phyloP scores from a whole-genome alignment of 2,888 invertebrate genomes.

The Conchocele bisecta region DNA sequence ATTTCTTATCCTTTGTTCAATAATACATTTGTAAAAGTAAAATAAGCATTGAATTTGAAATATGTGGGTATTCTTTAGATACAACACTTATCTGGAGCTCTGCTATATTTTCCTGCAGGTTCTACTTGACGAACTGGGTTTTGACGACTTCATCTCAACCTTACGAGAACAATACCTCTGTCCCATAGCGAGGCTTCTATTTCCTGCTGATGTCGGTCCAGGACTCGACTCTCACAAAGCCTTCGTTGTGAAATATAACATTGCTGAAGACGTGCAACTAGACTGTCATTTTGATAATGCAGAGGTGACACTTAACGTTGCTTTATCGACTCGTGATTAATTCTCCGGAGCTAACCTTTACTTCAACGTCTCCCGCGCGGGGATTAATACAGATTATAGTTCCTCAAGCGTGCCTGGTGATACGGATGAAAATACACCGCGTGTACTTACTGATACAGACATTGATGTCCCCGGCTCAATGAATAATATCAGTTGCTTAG shows the following conservation, averaged over 20 bases:
- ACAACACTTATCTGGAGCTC: no score
- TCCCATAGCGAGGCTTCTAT: constrained; percentile 78
- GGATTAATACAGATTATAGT: no score
- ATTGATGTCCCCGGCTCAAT: no score
- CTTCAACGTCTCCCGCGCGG: constrained; percentile 80
- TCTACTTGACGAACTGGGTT: constrained; percentile 83
- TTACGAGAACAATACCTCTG: constrained; percentile 80
- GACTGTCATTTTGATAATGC: constrained; percentile 83
- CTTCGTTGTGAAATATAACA: constrained; percentile 82
- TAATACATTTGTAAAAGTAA: no score
- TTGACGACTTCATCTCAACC: constrained; percentile 80
- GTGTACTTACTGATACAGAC: no score
- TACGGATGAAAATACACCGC: no score
- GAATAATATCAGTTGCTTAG: no score
- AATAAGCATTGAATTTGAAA: no score
- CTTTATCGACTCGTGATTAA: constrained; percentile 75
- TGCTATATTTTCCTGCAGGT: no score
- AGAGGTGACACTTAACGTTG: constrained; percentile 83
- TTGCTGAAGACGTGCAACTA: constrained; percentile 80
- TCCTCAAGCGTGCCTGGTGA: no score
- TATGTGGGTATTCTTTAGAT: no score
- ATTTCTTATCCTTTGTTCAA: no score
- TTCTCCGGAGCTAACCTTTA: constrained; percentile 82
- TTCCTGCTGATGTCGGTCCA: constrained; percentile 80
- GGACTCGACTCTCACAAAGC: constrained; percentile 83